Base-by-base conservation (phyloP, 1,140 invertebrate species). In the Bombus fervidus region DNA sequence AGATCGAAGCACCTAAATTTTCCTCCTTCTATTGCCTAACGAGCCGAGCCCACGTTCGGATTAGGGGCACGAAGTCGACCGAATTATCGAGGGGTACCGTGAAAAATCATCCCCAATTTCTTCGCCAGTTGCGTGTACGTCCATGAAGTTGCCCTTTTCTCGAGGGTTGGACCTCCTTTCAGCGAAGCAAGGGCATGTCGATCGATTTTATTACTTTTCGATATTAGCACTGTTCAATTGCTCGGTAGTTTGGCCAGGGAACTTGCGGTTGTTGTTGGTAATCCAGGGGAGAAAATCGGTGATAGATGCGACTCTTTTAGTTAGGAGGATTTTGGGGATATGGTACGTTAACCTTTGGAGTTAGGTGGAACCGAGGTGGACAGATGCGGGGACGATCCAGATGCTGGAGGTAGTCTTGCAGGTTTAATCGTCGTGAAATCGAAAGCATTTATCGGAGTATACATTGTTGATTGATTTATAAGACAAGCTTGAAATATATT, bases 121-220 rank as follows among this genome's bases (percentile, higher is more conserved):
- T 37, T 18, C 43, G 34, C 43, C 69, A 25, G 71, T 41, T 22
- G 47, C 18, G 47, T 1, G 47, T 22, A 53, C 47, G 47, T 53
- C 47, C 18, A 53, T 22, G 47, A 53, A 53, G 47, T 22, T n/a
- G 39, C 43, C 57, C 69, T 69, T 53, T 83, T 73, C 18, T 53
- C 41, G 37, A 77, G 73, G 76, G 66, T 76, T 39, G 75, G 81
- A 41, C 66, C 64, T 72, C 64, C 59, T 13, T 22, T 47, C 2
- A 37, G n/a, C 57, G 59, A 62, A 85, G 39, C 28, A 73, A 59
- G 73, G 64, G 57, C 57, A 76, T 47, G 78, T 83, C 82, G 87
- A 87, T 86, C 82, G 87, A 87, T 87, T 89, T 87, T 83, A 90
- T 86, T 82, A 83, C 89, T 81, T 78, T 68, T 82, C 80, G 87